Base-by-base conservation (phyloP, 2,888 invertebrate genomes). In the Tenthredo livida region DNA sequence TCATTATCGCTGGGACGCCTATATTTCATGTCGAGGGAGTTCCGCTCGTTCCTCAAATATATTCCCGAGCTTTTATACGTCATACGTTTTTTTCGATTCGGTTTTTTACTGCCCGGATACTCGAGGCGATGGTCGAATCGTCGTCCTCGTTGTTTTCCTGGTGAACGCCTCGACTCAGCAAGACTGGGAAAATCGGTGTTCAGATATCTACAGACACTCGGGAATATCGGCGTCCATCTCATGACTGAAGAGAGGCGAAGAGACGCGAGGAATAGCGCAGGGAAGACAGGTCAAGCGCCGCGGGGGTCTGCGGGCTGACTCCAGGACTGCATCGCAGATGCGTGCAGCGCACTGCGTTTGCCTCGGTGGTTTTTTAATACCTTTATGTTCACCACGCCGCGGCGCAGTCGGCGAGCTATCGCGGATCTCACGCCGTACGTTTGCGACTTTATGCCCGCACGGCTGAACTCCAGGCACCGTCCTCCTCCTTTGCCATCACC, bases 361-460 rank as follows among this genome's bases (percentile, higher is more conserved):
- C 77, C 67, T 67, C 67, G 7, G 65, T 29, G 43, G 25, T 87
- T 86, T 87, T 84, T 84, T 87, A 91, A 93, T 92, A 93, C 93
- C 91, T 93, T 93, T 91, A 93, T 93, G 92, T 92, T 92, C 90
- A 92, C 92, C 92, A 92, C 92, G 29, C 54, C 72, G 72, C 72
- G 72, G 10, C 77, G 77, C 91, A 91, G 92, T 92, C 90, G 89
- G 88, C 92, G 90, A 93, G 93, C 93, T 93, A 93, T 93, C 93
- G 93, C 89, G 91, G 91, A 93, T 93, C 93, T 93, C 90, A 91
- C 91, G 92, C 92, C 93, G 93, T 93, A 93, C 93, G 93, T 93
- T 93, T 92, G 92, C 92, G 92, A 93, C 93, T 93, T 93, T 93
- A 93, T 93, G 93, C 93, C 91, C 90, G 91, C 90, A 91, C 92